These are phyloP conservation scores for Caenorhabditis afra DNA, from an alignment of 2,888 invertebrate genomes.

Conservation along the genomic window DNA sequence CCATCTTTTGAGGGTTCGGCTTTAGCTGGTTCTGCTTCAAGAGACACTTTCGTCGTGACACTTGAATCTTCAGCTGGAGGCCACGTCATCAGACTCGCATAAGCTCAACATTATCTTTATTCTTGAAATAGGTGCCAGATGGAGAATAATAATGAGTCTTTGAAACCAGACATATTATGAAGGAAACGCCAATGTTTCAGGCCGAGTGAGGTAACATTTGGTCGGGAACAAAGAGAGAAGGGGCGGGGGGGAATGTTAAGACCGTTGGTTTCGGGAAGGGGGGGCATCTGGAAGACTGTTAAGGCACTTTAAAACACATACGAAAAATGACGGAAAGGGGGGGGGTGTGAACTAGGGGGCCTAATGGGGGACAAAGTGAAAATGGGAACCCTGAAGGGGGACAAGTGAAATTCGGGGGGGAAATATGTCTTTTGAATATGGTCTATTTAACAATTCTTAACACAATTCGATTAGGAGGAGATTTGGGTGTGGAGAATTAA, in stretches of 20 bases:
- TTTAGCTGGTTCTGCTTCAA: too few relatives aligned
- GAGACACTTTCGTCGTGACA: too few relatives aligned
- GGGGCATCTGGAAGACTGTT: background rate
- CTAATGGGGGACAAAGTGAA: slow-evolving; percentile 46
- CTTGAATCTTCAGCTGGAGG: too few relatives aligned
- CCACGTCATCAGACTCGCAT: too few relatives aligned
- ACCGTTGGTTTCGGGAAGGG: slow-evolving; percentile 9
- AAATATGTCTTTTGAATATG: slow-evolving; percentile 45
- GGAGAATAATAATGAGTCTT: background rate
- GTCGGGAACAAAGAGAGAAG: background rate
- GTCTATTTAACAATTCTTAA: slow-evolving; percentile 25
- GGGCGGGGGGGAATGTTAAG: slow-evolving; percentile 44
- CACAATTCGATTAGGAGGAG: slow-evolving; percentile 24
- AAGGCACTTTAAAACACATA: slow-evolving; percentile 54
- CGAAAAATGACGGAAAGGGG: slow-evolving; percentile 3
- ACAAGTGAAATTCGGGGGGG: slow-evolving; percentile 36
- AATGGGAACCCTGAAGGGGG: slow-evolving; percentile 13
- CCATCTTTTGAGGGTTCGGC: too few relatives aligned
- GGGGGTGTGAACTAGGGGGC: slow-evolving; percentile 3
- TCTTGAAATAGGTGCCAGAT: slow-evolving; percentile 1
- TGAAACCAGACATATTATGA: slow-evolving; percentile 42
- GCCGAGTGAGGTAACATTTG: slow-evolving; percentile 38
- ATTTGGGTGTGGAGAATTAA: background rate
- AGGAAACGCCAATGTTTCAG: slow-evolving; percentile 15
- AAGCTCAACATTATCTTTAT: slow-evolving; percentile 36